Conservation (phyloP, 2,888 invertebrate genomes). For the Liposcelis brunnea region DNA sequence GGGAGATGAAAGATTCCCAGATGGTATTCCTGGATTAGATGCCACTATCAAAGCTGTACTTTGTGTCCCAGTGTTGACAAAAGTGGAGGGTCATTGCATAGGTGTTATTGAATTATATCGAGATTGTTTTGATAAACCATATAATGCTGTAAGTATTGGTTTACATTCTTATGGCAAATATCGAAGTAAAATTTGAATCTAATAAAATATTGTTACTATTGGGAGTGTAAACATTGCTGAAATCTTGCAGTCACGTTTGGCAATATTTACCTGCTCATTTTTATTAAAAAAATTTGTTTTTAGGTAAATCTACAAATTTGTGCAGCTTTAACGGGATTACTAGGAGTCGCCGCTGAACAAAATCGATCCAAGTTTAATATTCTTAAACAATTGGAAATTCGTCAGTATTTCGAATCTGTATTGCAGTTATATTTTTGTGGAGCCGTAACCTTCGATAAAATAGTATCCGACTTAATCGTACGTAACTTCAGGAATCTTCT, state of each 20-base stretch:
- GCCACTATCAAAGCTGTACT: slow-evolving; percentile 37
- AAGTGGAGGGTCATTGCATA: slow-evolving; percentile 34
- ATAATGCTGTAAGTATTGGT: slow-evolving; percentile 25
- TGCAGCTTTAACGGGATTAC: slow-evolving; percentile 12
- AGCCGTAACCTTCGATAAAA: slow-evolving; percentile 1
- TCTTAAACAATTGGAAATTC: slow-evolving; percentile 14
- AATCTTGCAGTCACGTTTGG: too few species aligned
- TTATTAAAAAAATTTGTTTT: slow-evolving; percentile 4
- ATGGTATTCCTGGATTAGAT: slow-evolving; percentile 33
- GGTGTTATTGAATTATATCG: slow-evolving; percentile 40
- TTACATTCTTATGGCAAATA: too few species aligned
- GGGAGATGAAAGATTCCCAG: slow-evolving; percentile 37
- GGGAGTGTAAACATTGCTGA: too few species aligned
- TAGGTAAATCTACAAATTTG: slow-evolving; percentile 20
- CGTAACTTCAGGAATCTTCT: too few species aligned
- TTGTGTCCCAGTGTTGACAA: slow-evolving; percentile 40
- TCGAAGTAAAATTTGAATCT: too few species aligned
- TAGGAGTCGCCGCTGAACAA: slow-evolving; percentile 14
- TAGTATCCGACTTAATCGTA: slow-evolving; percentile 12
- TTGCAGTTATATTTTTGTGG: slow-evolving; percentile 20
- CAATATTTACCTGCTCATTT: too few species aligned
- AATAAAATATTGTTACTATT: too few species aligned
- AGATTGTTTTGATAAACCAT: slow-evolving; percentile 25
- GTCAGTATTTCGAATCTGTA: slow-evolving; percentile 13
- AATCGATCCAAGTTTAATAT: slow-evolving; percentile 12